Conservation (phyloP, 64 coral and sea anemone genomes). For the Stichodactyla mertensii region DNA sequence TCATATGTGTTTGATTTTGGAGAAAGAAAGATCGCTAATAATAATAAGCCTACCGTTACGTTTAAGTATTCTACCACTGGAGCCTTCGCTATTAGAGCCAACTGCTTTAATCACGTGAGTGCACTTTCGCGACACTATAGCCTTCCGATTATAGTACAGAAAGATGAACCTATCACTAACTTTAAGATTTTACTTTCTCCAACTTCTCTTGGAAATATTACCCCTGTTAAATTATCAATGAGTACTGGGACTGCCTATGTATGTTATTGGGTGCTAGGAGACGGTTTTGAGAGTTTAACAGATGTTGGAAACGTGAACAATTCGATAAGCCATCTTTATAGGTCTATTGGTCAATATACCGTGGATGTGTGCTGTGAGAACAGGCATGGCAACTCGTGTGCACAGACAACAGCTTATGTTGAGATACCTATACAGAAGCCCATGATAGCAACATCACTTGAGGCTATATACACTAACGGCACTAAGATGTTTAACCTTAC, state of each 20-base stretch:
- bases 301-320: slow-evolving; percentile 21
- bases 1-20: slow-evolving; percentile 35
- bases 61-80: slow-evolving; percentile 4
- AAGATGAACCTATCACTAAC: slow-evolving; percentile 34
- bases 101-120: slow-evolving; percentile 35
- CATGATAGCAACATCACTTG: not conserved
- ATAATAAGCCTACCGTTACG: too few relatives aligned
- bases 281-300: slow-evolving; percentile 17
- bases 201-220: not conserved
- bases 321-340: slow-evolving; percentile 32
- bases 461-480: not conserved
- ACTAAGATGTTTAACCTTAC: not conserved
- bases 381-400: slow-evolving; percentile 5
- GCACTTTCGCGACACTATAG: not conserved
- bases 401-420: slow-evolving; percentile 20
- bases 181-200: slow-evolving; percentile 5
- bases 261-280: slow-evolving; percentile 55
- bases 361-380: slow-evolving; percentile 28
- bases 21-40: slow-evolving; percentile 2
- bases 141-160: slow-evolving; percentile 16
- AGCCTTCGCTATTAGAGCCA: not conserved
- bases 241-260: slow-evolving; percentile 38
- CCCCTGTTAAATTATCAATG: slow-evolving; percentile 6
- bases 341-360: not conserved
- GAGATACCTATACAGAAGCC: slow-evolving; percentile 27